Evolutionary conservation across 2,797 vertebrate genomes (phyloP), one percentile per base, ranked within the genome.

Genomic region (Poecilia gillii): DNA sequence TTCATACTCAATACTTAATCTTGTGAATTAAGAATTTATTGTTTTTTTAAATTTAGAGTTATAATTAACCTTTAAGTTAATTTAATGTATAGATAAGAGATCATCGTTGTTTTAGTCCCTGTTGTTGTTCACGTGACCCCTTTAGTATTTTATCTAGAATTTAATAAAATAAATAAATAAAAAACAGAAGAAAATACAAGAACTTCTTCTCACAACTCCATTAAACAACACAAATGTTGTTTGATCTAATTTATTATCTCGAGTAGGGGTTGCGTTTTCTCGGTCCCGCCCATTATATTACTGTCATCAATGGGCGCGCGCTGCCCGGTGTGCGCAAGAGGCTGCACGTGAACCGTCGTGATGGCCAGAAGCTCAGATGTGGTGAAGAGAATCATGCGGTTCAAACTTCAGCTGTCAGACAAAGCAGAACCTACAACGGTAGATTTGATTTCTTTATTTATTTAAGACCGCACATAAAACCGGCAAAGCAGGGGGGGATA

Each of bases 391-490:
- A 87, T 96, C 51, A 71, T 88, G 86, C 87, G 88, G 45, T 88
- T 96, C 86, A 96, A 96, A 93, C 88, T 92, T 85, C 91, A 94
- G 68, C 90, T 97, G 53, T 76, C 85, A 72, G 71, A 88, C 76
- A 80, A 85, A 6, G 80, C 81, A 62, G 90, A 95, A 62, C 51
- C 93, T 6, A 88, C 85, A 0, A 96, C 94, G 96, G 96, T 96
- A 96, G 46, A 85, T 66, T 70, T 36, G 2, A 4, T 66, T 51
- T 39, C 3, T 49, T 57, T 39, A 16, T 18, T 47, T 47, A 3
- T 28, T 55, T 3, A 78, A 57, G 51, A 16, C 36, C 25, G 3
- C 13, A 3, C 55, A 20, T 8, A 59, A 55, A 51, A n/a, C 9
- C 11, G 53, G 12, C 20, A 36, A 55, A 41, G 51, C 9, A 6